Evolutionary conservation across 2,888 invertebrate species (phyloP).

Genomic region (Andricus curvator): DNA sequence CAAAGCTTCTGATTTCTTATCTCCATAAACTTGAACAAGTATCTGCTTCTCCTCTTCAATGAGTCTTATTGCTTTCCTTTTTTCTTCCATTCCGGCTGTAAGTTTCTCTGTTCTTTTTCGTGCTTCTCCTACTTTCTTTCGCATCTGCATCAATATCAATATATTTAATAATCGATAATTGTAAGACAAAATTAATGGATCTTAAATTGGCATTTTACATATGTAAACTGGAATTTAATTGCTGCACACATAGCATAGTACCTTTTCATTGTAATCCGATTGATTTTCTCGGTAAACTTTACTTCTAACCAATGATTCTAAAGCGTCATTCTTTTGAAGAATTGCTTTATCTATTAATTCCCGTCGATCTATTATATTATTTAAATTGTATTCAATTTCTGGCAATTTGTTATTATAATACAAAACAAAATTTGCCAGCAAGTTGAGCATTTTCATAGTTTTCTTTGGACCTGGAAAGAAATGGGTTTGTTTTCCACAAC

Average conservation of each 20-base stretch:
- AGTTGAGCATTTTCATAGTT: conserved; percentile 59
- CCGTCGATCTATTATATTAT: conserved; percentile 46
- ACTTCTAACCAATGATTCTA: conserved; percentile 50
- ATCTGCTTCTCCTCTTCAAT: conserved; percentile 53
- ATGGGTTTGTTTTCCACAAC: not conserved
- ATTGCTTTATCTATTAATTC: not conserved
- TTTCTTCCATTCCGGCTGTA: not conserved
- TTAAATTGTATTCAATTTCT: conserved; percentile 52
- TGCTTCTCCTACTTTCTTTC: conserved; percentile 53
- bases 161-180: too few relatives aligned
- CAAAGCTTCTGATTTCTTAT: conserved; percentile 50
- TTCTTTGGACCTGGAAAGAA: conserved; percentile 70
- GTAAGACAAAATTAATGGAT: too few relatives aligned
- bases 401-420: conserved; percentile 56
- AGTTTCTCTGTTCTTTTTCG: conserved; percentile 48
- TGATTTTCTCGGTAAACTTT: conserved; percentile 54
- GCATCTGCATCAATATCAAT: conserved; percentile 48
- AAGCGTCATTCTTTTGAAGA: conserved; percentile 36
- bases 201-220: too few relatives aligned
- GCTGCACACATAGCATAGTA: too few relatives aligned
- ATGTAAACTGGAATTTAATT: too few relatives aligned
- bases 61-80: conserved; percentile 42
- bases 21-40: conserved; percentile 43
- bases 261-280: conserved; percentile 52
- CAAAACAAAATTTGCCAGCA: conserved; percentile 65